phyloP scores from a whole-genome alignment of 2,888 invertebrate genomes.

The Labia minor region DNA sequence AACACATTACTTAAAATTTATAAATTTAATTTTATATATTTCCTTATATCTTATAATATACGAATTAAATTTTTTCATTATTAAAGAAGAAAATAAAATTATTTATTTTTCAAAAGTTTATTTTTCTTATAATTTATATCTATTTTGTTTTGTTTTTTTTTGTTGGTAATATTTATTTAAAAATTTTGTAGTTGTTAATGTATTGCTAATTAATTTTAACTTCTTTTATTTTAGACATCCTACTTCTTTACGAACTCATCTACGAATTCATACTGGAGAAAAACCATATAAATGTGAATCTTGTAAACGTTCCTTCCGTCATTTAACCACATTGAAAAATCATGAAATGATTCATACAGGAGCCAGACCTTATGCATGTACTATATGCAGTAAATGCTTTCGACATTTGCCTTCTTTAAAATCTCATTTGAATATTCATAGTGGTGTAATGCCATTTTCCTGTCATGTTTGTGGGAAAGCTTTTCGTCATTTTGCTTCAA shows the following conservation, averaged over 20 bases:
- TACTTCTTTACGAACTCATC: neutral
- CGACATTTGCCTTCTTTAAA: neutral
- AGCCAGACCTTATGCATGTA: neutral
- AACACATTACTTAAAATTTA: too few relatives aligned
- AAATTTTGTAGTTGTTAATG: too few relatives aligned
- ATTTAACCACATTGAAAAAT: neutral
- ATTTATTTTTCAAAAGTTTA: too few relatives aligned
- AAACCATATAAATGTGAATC: constrained; percentile 3
- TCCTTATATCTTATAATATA: too few relatives aligned
- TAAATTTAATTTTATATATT: too few relatives aligned
- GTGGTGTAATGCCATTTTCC: neutral
- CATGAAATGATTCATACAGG: neutral
- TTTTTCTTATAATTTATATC: too few relatives aligned
- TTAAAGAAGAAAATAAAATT: too few relatives aligned
- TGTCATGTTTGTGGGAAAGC: neutral
- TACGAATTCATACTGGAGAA: neutral
- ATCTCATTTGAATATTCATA: neutral
- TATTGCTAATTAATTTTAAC: too few relatives aligned
- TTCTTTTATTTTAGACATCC: neutral
- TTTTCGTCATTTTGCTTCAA: neutral
- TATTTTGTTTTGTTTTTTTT: too few relatives aligned
- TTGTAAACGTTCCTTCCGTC: neutral
- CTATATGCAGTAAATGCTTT: neutral
- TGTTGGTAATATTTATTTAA: too few relatives aligned
- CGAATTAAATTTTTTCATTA: too few relatives aligned